These are phyloP conservation scores for Malthinus flaveolus DNA, from an alignment of 2,888 invertebrate genomes.

Conservation along the genomic window DNA sequence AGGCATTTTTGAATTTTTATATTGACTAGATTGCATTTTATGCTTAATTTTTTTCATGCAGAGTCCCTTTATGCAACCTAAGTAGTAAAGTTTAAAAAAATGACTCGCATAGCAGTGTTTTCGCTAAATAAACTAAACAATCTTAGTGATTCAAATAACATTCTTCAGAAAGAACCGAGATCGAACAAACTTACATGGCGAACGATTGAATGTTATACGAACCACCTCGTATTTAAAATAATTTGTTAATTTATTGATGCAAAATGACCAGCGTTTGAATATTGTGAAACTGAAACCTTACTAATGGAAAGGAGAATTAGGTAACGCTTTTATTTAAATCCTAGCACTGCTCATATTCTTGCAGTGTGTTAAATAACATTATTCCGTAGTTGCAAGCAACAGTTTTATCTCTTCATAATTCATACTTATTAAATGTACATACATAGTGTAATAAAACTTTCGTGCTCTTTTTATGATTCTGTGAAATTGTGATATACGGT, in stretches of 20 bases:
- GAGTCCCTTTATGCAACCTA: slow-evolving; percentile 31
- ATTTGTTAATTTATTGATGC: too few relatives aligned
- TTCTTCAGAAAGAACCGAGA: background rate
- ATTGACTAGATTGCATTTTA: slow-evolving; percentile 51
- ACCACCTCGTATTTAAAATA: slow-evolving; percentile 1
- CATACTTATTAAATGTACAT: slow-evolving; percentile 44
- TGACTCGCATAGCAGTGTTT: slow-evolving; percentile 28
- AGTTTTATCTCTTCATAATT: slow-evolving; percentile 41
- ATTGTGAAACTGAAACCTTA: background rate
- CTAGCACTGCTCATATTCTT: slow-evolving; percentile 39
- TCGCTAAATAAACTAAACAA: slow-evolving; percentile 17
- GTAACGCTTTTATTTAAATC: slow-evolving; percentile 21
- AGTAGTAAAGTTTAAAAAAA: slow-evolving; percentile 12
- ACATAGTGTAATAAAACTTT: slow-evolving; percentile 43
- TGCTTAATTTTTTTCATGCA: slow-evolving; percentile 40
- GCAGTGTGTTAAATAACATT: slow-evolving; percentile 38
- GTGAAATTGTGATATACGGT: slow-evolving; percentile 23
- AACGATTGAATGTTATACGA: background rate
- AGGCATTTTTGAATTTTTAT: slow-evolving; percentile 53
- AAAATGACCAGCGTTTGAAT: background rate
- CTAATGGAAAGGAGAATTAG: slow-evolving; percentile 10
- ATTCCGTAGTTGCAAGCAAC: slow-evolving; percentile 34
- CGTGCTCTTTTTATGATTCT: slow-evolving; percentile 38
- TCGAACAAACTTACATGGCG: background rate
- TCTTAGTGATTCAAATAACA: background rate